Percentiles rank a stretch among this genome's conserved stretches.
Evolutionary conservation across 1,140 invertebrate genomes (phyloP).

Genomic region (Plutomurus gul): DNA sequence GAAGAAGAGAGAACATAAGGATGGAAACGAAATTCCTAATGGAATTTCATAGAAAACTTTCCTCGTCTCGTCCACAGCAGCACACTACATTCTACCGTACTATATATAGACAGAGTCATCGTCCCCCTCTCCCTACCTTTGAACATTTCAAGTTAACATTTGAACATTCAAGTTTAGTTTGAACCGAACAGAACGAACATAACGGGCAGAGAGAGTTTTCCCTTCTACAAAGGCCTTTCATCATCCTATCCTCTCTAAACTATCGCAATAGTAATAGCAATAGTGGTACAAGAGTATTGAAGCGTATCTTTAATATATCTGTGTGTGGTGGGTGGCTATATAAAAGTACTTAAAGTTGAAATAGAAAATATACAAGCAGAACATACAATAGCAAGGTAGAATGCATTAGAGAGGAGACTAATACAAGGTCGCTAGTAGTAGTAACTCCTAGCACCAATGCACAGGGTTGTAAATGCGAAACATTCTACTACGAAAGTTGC

Average conservation of each 20-base stretch:
- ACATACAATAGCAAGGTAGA: too few species aligned
- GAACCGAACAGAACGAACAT: background rate
- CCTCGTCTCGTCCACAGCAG: background rate
- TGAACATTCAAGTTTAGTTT: constrained; percentile 25
- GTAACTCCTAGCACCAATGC: too few species aligned
- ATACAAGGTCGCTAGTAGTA: too few species aligned
- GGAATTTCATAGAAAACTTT: constrained; percentile 21
- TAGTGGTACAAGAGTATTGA: background rate
- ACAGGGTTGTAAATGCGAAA: too few species aligned
- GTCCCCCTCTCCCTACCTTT: background rate
- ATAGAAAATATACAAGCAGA: too few species aligned
- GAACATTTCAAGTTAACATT: constrained; percentile 18
- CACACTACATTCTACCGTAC: background rate
- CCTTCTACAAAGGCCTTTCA: constrained; percentile 18
- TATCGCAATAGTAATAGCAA: too few species aligned
- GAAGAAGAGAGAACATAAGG: constrained; percentile 12
- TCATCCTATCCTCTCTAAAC: background rate
- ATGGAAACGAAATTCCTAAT: constrained; percentile 28
- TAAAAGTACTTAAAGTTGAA: too few species aligned
- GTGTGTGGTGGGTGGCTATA: too few species aligned
- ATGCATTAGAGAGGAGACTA: too few species aligned
- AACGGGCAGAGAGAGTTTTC: background rate
- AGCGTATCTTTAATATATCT: too few species aligned
- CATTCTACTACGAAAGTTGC: too few species aligned
- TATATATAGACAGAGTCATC: background rate